Conservation (phyloP, 1,140 invertebrate genomes). For the Arctopsyche grandis region DNA sequence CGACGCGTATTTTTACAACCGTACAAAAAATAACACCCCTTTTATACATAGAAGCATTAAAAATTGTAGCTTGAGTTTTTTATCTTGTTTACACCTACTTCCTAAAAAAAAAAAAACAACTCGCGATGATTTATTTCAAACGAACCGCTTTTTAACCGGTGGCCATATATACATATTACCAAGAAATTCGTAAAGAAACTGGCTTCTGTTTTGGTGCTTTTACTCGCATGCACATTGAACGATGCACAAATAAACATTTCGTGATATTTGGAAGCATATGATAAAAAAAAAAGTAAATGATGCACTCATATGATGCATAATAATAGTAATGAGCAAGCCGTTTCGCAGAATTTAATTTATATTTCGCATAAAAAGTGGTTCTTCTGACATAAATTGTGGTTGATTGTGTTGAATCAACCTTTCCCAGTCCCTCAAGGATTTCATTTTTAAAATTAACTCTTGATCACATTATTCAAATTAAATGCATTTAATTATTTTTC, state of each 20-base stretch:
- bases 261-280: too few relatives aligned
- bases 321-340: too few relatives aligned
- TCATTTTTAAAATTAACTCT: too few relatives aligned
- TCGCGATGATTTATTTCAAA: not conserved
- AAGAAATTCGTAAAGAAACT: not conserved
- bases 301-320: too few relatives aligned
- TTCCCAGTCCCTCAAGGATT: too few relatives aligned
- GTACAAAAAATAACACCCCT: not conserved
- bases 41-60: not conserved
- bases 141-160: not conserved
- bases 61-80: not conserved
- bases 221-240: not conserved
- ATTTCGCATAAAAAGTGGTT: too few relatives aligned
- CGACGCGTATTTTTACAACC: not conserved
- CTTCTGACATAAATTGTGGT: too few relatives aligned
- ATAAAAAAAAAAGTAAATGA: too few relatives aligned
- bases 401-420: too few relatives aligned
- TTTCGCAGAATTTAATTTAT: too few relatives aligned
- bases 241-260: not conserved
- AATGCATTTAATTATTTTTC: too few relatives aligned
- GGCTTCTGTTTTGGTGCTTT: not conserved
- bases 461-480: too few relatives aligned
- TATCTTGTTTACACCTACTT: constrained; percentile 13
- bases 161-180: not conserved
- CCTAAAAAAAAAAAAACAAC: not conserved